phyloP scores from a whole-genome alignment of 2,888 invertebrate species.

The Aspidiotus destructor region DNA sequence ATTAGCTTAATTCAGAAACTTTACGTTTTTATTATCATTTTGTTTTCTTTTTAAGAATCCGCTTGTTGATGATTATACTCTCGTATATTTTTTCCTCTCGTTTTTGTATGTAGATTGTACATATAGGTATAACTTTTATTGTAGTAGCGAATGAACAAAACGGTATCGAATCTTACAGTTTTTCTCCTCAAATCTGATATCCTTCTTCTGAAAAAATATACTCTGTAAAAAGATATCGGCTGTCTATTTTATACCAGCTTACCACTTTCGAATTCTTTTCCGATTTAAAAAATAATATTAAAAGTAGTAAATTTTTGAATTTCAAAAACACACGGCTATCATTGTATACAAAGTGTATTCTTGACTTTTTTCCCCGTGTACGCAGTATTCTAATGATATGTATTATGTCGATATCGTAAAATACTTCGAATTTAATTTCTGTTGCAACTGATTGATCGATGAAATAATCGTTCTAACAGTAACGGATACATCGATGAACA shows the following conservation, averaged over 20 bases:
- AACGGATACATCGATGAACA: not conserved
- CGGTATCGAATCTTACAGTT: no score
- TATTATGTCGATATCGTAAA: no score
- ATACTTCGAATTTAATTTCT: no score
- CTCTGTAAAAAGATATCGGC: not conserved
- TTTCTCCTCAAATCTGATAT: no score
- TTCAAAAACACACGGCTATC: not conserved
- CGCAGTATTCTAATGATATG: not conserved
- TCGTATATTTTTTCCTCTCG: not conserved
- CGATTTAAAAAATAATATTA: not conserved
- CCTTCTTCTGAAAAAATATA: no score
- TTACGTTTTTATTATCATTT: not conserved
- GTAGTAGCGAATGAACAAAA: no score
- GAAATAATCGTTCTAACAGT: not conserved
- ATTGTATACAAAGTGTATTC: not conserved
- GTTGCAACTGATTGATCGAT: no score
- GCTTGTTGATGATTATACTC: not conserved
- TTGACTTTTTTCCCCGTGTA: not conserved
- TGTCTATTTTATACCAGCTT: slow-evolving; percentile 4
- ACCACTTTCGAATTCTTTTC: not conserved
- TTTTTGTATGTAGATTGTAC: no score
- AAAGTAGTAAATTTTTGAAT: not conserved
- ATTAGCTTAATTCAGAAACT: not conserved
- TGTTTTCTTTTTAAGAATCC: not conserved
- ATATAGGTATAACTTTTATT: no score